Evolutionary conservation across 2,797 vertebrate species (phyloP).

Genomic region (Columba guinea): DNA sequence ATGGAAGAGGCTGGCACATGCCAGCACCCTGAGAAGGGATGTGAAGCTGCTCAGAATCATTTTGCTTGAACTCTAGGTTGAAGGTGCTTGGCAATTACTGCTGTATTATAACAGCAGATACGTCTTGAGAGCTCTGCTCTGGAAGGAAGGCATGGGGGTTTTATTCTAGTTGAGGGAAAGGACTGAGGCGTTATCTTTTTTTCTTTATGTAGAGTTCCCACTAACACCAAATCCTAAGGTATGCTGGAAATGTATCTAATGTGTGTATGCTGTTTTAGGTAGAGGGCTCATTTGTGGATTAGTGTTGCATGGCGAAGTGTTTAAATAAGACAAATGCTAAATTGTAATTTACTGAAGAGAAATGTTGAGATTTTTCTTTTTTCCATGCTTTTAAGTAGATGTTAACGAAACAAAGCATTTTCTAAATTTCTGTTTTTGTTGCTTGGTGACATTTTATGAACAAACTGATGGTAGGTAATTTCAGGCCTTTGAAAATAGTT

Average conservation of each 20-base stretch:
- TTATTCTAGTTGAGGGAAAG: not conserved
- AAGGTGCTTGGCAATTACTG: not conserved
- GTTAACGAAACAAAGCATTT: not conserved
- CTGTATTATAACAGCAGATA: not conserved
- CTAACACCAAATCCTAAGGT: not conserved
- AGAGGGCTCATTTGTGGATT: not conserved
- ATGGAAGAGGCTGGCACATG: not conserved
- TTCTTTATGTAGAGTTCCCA: not conserved
- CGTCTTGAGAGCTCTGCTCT: not conserved
- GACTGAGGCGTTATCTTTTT: not conserved
- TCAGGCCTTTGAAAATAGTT: constrained; percentile 36
- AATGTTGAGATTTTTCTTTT: not conserved
- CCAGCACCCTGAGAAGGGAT: not conserved
- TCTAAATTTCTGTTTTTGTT: not conserved
- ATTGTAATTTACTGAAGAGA: not conserved
- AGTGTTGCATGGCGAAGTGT: not conserved
- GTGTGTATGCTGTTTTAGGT: not conserved
- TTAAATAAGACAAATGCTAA: not conserved
- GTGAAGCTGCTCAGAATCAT: not conserved
- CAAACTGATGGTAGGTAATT: constrained; percentile 16
- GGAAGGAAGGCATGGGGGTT: not conserved
- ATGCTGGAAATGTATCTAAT: not conserved
- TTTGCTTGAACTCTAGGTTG: not conserved
- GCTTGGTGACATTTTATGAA: constrained; percentile 10
- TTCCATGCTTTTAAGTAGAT: not conserved